These are phyloP conservation scores for Leptobrachium leishanense DNA, from an alignment of 2,113 vertebrate species.

Conservation along the genomic window DNA sequence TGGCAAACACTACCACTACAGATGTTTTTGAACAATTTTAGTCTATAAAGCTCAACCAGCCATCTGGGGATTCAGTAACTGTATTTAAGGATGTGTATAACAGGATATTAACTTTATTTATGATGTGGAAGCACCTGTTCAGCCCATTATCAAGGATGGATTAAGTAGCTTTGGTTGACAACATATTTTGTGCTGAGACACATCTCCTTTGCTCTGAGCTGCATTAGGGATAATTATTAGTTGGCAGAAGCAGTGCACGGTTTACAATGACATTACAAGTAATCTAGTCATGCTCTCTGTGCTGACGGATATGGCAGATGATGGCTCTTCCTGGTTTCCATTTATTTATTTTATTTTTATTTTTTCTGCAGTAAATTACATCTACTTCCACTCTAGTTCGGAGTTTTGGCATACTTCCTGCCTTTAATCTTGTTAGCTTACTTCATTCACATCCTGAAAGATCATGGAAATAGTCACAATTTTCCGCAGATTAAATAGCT, in stretches of 20 bases:
- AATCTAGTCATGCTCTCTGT: not conserved
- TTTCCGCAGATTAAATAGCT: constrained; percentile 12
- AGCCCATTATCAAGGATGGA: too few relatives aligned
- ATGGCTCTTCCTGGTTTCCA: not conserved
- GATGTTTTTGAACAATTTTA: too few relatives aligned
- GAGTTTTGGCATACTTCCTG: constrained; percentile 13
- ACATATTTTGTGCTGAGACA: not conserved
- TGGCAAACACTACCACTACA: too few relatives aligned
- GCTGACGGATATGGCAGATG: not conserved
- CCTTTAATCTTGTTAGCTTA: constrained; percentile 37
- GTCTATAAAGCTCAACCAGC: too few relatives aligned
- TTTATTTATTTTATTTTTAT: not conserved
- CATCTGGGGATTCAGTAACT: too few relatives aligned
- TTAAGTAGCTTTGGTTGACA: too few relatives aligned
- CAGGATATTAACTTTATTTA: too few relatives aligned
- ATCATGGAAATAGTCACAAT: not conserved
- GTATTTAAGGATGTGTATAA: too few relatives aligned
- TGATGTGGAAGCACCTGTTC: too few relatives aligned
- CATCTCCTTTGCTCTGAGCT: not conserved
- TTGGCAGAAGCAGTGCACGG: not conserved
- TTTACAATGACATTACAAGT: not conserved
- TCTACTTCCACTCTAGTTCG: not conserved
- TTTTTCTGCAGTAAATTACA: constrained; percentile 1
- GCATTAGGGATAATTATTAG: not conserved
- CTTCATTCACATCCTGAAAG: constrained; percentile 26